Base-by-base conservation (phyloP, 2,113 vertebrate genomes). In the Oryzias curvinotus region DNA sequence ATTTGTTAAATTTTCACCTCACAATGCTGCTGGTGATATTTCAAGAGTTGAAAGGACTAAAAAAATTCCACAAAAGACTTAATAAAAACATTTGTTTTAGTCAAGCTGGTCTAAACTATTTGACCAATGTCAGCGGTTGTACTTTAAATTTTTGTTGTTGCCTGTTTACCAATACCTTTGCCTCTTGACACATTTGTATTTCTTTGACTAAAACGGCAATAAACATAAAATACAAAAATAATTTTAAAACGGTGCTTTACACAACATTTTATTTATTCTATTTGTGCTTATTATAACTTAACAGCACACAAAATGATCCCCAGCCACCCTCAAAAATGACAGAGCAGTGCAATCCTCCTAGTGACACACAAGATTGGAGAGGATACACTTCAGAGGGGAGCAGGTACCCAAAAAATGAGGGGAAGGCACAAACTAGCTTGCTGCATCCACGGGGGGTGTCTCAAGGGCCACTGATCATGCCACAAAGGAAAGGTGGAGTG, bases 251-350 rank as follows among this genome's bases (percentile, higher is more conserved):
- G 19, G 16, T 19, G 47, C 79, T 88, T 89, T 83, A 89, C 83
- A 89, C 67, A 88, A 86, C 57, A 66, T 82, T 91, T 91, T 89
- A 89, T 89, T 93, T 90, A 89, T 87, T 88, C 87, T 78, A 85
- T 77, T 85, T 91, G 89, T 90, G 88, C 88, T 89, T 88, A 71
- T 84, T 83, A 86, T 89, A 88, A 87, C 75, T 90, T 86, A 88
- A 84, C 70, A 90, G 91, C 92, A 92, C 90, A 91, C 55, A 73
- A 90, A 87, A 60, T 65, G 68, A 90, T 86, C 87, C 86, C 88
- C 87, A 84, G 72, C 67, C 91, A 91, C 89, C 90, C 75, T 81
- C 70, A 81, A 83, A 84, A 65, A 75, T 75, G 77, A 86, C 52
- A 57, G 85, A 89, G 77, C 83, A 89, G 75, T 86, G 79, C 75